Percentiles rank a stretch among this genome's conserved stretches.
Conservation (phyloP, 2,113 vertebrate species). For the Takifugu bimaculatus region DNA sequence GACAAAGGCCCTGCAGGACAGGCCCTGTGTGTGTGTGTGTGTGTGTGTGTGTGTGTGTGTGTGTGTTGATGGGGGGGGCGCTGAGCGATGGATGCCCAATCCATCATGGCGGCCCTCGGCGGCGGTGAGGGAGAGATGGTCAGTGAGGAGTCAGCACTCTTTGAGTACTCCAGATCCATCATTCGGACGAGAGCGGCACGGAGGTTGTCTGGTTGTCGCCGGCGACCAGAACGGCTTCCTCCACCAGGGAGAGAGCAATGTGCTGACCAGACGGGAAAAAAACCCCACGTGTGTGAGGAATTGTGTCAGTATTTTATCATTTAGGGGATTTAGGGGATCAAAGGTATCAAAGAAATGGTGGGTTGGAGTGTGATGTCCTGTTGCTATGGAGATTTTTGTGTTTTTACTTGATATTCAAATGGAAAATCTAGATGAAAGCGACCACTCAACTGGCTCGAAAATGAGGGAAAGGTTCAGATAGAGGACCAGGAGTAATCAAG, state of each 20-base stretch:
- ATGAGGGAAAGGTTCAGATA: not conserved
- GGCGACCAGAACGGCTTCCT: conserved; percentile 63
- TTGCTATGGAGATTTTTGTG: too few relatives aligned
- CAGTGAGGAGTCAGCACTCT: conserved; percentile 73
- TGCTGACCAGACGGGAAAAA: conserved; percentile 60
- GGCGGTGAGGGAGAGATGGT: conserved; percentile 67
- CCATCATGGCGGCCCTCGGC: conserved; percentile 63
- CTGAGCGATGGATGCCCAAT: conserved; percentile 67
- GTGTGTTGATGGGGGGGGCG: not conserved
- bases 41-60: not conserved
- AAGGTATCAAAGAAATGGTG: conserved; percentile 3
- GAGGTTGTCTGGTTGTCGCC: conserved; percentile 59
- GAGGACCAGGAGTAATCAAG: conserved; percentile 3
- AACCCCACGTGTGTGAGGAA: too few relatives aligned
- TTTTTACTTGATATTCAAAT: too few relatives aligned
- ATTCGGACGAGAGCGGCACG: conserved; percentile 64
- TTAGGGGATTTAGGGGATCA: conserved; percentile 40
- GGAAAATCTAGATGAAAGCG: too few relatives aligned
- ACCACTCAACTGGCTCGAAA: not conserved
- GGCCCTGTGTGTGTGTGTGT: conserved; percentile 1
- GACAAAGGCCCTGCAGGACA: conserved; percentile 65
- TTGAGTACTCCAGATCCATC: conserved; percentile 70
- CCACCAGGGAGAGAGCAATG: conserved; percentile 58
- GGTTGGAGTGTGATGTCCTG: too few relatives aligned
- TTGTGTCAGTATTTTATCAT: conserved; percentile 26